A percentile compares a stretch with the other conserved stretches of the same genome.
Conservation (phyloP, 2,888 invertebrate species). For the Chalcis sispes region DNA sequence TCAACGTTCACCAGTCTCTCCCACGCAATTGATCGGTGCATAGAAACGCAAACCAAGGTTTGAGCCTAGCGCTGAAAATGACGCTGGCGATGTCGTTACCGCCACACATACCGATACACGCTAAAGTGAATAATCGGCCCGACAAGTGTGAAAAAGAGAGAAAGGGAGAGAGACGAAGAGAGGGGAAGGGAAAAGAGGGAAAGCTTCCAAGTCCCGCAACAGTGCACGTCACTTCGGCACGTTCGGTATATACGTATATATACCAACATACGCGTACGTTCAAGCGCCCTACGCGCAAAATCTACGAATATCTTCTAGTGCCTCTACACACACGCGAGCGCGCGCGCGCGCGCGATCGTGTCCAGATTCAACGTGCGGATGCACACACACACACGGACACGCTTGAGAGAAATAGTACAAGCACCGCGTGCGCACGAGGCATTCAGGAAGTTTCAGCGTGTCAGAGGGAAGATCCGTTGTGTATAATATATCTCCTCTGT, state of each 20-base stretch:
- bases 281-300: neutral
- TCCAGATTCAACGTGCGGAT: too few species aligned
- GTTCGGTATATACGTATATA: neutral
- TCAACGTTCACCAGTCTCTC: slow-evolving; percentile 31
- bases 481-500: slow-evolving; percentile 30
- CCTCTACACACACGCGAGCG: neutral
- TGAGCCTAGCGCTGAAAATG: slow-evolving; percentile 10
- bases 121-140: slow-evolving; percentile 29
- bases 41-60: neutral
- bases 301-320: neutral
- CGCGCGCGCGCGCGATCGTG: too few species aligned
- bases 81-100: slow-evolving; percentile 16
- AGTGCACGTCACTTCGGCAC: slow-evolving; percentile 20
- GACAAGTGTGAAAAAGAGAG: slow-evolving; percentile 17
- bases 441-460: slow-evolving; percentile 54
- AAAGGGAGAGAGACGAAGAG: slow-evolving; percentile 1
- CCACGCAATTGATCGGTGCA: slow-evolving; percentile 19
- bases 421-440: slow-evolving; percentile 12
- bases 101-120: neutral
- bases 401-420: slow-evolving; percentile 19
- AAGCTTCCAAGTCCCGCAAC: slow-evolving; percentile 16
- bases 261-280: neutral
- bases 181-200: neutral
- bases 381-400: neutral
- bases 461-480: slow-evolving; percentile 42